Base-by-base conservation (phyloP, 23 tunicate genomes). In the Trididemnum clinides region DNA sequence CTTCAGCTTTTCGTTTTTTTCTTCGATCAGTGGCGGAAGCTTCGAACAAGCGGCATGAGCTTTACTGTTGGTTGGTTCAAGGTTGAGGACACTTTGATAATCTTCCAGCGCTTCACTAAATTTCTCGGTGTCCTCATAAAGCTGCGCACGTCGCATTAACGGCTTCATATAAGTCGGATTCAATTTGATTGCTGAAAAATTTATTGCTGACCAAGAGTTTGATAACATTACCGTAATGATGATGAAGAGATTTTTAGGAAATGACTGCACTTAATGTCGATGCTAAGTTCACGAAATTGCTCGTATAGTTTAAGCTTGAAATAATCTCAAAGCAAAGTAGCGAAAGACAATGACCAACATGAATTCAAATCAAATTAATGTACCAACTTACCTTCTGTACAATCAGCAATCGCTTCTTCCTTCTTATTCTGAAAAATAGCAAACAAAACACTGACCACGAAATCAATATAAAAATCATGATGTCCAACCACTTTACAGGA, bases 1-100 rank as follows among this genome's bases (percentile, higher is more conserved):
- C 74, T 93, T 93, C 36, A 93, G 28, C 85, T 88, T 93, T 63
- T 93, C 98, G 66, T 93, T 93, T 72, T 90, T 69, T 31, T 64
- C 87, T 58, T 88, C 75, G 0, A 93, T 93, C 64, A 83, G 71
- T 7, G 71, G 50, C 4, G 92, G 92, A 28, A 93, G 30, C 50
- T 87, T 57, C 82, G 76, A 21, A 36, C 80, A 83, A 23, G 97
- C 97, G 18, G 33, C 33, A 19, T 87, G 72, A 27, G 97, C 97
- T 38, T 71, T 34, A 3, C 21, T 57, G 21, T 82, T 35, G 29
- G 91, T 77, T 5, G 91, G 88, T 33, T 92, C 97, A 30, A 84
- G 31, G 59, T 93, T 87, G 49, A 93, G 27, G 22, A 88, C 78
- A 0, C 31, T 0, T 64, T 88, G 62, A 32, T 65, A 93, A 74